These are phyloP conservation scores for Amblyornis subalaris DNA, from an alignment of 2,113 vertebrate species.

Conservation along the genomic window DNA sequence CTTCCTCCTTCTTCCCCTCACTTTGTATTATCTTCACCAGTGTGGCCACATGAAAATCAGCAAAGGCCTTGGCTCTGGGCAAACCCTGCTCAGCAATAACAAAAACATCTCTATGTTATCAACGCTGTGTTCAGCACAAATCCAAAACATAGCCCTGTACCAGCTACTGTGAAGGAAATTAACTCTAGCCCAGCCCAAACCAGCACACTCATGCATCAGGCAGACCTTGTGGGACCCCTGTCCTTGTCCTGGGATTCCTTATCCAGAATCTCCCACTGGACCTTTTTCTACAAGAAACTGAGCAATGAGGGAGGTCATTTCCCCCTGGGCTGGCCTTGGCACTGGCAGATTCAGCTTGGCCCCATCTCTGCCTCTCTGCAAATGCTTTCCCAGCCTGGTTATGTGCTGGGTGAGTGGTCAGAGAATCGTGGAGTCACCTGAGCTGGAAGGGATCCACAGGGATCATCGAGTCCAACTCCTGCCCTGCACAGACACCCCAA, in stretches of 20 bases:
- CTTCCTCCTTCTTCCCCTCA: background rate
- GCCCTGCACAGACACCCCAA: fast-evolving
- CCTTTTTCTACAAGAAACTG: background rate
- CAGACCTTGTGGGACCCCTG: background rate
- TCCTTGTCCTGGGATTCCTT: background rate
- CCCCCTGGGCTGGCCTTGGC: fast-evolving
- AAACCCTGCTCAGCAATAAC: background rate
- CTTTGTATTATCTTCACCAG: background rate
- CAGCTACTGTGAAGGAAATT: background rate
- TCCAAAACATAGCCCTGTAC: background rate
- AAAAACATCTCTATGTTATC: background rate
- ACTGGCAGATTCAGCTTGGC: background rate
- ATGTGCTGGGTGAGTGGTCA: background rate
- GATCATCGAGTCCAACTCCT: background rate
- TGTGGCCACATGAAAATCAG: background rate
- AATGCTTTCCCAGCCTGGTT: background rate
- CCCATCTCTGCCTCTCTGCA: background rate
- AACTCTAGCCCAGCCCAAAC: background rate
- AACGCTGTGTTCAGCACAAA: background rate
- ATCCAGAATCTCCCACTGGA: background rate
- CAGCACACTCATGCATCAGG: background rate
- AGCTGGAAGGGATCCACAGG: background rate
- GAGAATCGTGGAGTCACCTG: too few species aligned
- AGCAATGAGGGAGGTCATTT: background rate
- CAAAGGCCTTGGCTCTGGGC: background rate